Base-by-base conservation (phyloP, 2,113 vertebrate genomes). In the Protomyctophum bolini region DNA sequence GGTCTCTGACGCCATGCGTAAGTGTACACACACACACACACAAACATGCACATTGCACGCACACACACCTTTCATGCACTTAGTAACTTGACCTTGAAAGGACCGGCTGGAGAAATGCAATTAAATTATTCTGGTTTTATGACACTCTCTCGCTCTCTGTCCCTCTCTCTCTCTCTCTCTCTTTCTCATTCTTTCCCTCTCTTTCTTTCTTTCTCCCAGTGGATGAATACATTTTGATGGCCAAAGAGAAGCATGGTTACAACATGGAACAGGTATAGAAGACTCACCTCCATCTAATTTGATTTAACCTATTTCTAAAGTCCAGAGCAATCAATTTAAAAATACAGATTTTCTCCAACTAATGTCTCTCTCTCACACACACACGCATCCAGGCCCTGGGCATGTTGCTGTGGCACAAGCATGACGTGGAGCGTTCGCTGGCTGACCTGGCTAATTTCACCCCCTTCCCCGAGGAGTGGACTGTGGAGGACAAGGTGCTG, bases 321-420 rank as follows among this genome's bases (percentile, higher is more conserved):
- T 41, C 33, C 33, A 41, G 4, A 41, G 33, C 33, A 41, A 41
- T 41, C 33, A 6, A 1, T 41, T 41, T 41, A 41, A 41, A 41
- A 41, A 41, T 41, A 41, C 33, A 41, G 33, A 41, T 41, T 3
- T 41, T 41, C 33, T 41, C 33, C 33, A 41, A 41, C 33, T 41
- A 41, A 41, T 41, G 33, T 6, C 33, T 41, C 15, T 47, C 11
- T 8, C 29, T 4, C 1, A 21, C 21, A 1, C 21, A 21, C 21
- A 21, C 21, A 21, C 21, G 58, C 46, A 4, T 48, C 3, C 91
- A 99, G 97, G 97, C 97, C 60, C 93, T 99, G 29, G 97, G 97
- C 73, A 99, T 99, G 97, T 91, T 99, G 67, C 98, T 99, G 91
- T 99, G 97, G 97, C 97, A 99, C 89, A 98, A 98, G 76, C 97